Percentiles rank a stretch among this genome's conserved stretches.
These are phyloP conservation scores for Melanotaenia maccullochi DNA, from an alignment of 2,797 vertebrate species.

Conservation along the genomic window DNA sequence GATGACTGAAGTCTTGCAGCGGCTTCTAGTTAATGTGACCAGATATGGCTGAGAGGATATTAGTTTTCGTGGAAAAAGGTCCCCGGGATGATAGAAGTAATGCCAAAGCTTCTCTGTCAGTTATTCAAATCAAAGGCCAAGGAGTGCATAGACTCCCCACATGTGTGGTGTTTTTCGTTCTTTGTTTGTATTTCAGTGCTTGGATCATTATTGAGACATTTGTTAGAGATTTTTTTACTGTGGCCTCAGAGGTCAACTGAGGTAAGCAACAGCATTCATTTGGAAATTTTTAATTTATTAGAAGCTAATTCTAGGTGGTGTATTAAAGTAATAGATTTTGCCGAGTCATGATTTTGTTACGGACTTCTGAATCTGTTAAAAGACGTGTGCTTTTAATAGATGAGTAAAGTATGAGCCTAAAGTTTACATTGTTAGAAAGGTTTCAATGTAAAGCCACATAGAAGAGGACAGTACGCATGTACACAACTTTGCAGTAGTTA, in stretches of 20 bases:
- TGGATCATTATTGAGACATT: neutral
- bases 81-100: too few relatives aligned
- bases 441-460: too few relatives aligned
- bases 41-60: neutral
- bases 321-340: too few relatives aligned
- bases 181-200: neutral
- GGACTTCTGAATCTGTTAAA: too few relatives aligned
- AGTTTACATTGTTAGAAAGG: too few relatives aligned
- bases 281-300: neutral
- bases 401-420: too few relatives aligned
- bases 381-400: too few relatives aligned
- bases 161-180: slow-evolving; percentile 2
- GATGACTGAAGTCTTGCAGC: neutral
- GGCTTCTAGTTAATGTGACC: neutral
- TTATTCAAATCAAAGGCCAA: neutral
- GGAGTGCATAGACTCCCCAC: neutral
- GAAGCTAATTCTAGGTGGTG: neutral
- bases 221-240: neutral
- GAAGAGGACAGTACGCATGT: too few relatives aligned
- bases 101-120: neutral
- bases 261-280: too few relatives aligned
- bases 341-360: neutral
- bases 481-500: too few relatives aligned
- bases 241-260: neutral
- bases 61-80: neutral